Evolutionary conservation across 2,113 vertebrate genomes (phyloP).

Genomic region (Equus quagga): DNA sequence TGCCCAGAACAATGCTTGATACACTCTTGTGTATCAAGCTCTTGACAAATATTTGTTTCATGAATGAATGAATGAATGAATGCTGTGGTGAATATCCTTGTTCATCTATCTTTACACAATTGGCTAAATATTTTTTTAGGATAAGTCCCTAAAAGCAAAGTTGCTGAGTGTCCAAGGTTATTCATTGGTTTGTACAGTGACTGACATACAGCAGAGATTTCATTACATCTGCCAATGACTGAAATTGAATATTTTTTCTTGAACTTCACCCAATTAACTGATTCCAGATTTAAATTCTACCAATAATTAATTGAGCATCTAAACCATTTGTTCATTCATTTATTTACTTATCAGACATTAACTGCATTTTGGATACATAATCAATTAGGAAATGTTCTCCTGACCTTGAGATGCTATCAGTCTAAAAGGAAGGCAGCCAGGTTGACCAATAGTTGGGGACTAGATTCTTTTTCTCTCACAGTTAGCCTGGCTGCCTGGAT

Average conservation of each 20-base stretch:
- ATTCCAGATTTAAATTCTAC: constrained; percentile 59
- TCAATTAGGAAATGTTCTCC: not conserved
- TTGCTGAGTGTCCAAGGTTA: not conserved
- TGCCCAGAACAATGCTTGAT: not conserved
- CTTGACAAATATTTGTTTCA: not conserved
- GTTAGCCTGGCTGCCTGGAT: not conserved
- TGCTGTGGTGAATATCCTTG: not conserved
- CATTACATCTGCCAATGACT: constrained; percentile 40
- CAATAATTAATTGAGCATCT: constrained; percentile 35
- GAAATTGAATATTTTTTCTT: constrained; percentile 52
- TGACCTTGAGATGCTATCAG: not conserved
- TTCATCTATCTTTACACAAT: not conserved
- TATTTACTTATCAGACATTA: constrained; percentile 22
- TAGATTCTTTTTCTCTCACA: not conserved
- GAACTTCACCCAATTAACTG: constrained; percentile 39
- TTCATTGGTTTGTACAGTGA: constrained; percentile 16
- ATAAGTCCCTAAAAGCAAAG: constrained; percentile 46
- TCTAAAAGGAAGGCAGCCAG: not conserved
- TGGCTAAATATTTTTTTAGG: constrained; percentile 46
- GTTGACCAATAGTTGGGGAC: not conserved
- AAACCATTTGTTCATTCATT: constrained; percentile 21
- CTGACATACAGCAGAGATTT: not conserved
- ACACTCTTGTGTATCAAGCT: not conserved
- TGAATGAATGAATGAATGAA: not conserved
- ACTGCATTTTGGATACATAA: not conserved